Percentiles rank a stretch among this genome's conserved stretches.
These are phyloP conservation scores for Epinotia nisella DNA, from an alignment of 2,888 invertebrate species.

Conservation along the genomic window DNA sequence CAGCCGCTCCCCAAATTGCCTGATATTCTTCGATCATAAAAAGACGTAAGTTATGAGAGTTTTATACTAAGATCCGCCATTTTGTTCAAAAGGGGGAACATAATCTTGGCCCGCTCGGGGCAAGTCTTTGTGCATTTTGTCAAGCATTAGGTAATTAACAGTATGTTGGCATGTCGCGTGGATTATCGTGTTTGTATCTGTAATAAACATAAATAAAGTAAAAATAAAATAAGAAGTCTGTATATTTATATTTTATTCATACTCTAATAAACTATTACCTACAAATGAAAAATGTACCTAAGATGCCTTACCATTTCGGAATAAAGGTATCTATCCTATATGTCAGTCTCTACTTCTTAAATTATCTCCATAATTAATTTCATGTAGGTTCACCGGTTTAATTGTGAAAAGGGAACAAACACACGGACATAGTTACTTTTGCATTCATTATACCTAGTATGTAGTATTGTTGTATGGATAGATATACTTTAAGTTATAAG, in stretches of 20 bases:
- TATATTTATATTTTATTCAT: too few relatives aligned
- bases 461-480: not conserved
- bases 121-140: constrained; percentile 60
- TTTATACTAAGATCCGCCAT: not conserved
- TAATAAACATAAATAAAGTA: not conserved
- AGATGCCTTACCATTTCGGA: too few relatives aligned
- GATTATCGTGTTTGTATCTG: not conserved
- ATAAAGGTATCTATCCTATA: too few relatives aligned
- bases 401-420: too few relatives aligned
- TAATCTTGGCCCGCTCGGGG: constrained; percentile 46
- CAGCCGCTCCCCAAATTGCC: constrained; percentile 24
- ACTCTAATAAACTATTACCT: too few relatives aligned
- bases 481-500: not conserved
- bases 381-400: too few relatives aligned
- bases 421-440: too few relatives aligned
- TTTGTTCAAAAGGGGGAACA: not conserved
- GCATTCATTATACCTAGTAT: not conserved
- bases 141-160: constrained; percentile 58
- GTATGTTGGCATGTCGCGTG: constrained; percentile 44
- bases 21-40: not conserved
- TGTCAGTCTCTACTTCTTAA: too few relatives aligned
- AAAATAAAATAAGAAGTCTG: too few relatives aligned
- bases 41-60: not conserved
- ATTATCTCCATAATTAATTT: too few relatives aligned
- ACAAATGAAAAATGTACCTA: too few relatives aligned